Evolutionary conservation across 2,113 vertebrate genomes (phyloP), one percentile per base, ranked within the genome.

Genomic region (Thryonomys swinderianus): DNA sequence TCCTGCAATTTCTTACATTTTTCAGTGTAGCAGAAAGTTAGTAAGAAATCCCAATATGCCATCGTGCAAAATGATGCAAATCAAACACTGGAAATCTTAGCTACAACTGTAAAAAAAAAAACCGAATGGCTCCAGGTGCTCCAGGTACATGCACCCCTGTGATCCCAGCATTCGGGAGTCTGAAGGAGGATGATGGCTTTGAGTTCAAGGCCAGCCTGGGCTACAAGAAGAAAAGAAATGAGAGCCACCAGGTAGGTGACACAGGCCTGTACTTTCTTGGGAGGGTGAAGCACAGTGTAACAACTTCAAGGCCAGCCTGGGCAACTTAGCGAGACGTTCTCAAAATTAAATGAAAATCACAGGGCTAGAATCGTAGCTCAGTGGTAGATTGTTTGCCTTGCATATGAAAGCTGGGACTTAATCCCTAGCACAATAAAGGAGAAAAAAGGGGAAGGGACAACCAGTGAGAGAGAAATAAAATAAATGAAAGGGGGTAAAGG

Each of bases 401-500:
- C 69, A 88, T 76, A 34, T 61, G 10, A n/a, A 21, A 88, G 73
- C 20, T 27, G 3, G 9, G n/a, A 74, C 45, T 74, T 74, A 74
- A 74, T 45, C 42, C 27, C 25, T 25, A 25, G 5, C 42, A 74
- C 25, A 2, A 3, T 20, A 74, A 74, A 74, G 71, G 42, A 74
- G 40, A 76, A 73, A 23, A 42, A 83, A 4, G 42, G 25, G 12
- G 40, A 45, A 55, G 51, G 32, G 30, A 27, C 66, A 90, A 97
- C 57, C 37, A 88, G 25, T 88, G 85, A 96, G 7, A 37, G 64
- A 45, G 25, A 74, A 74, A 48, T 27, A 45, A 74, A 74, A 81
- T 94, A 93, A 90, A 83, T 95, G 79, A 93, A 96, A 92, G 40
- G 40, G 45, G 34, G 48, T 79, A 93, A 96, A 92, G 40, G 40